Evolutionary conservation across 2,888 invertebrate species (phyloP), one percentile per base, ranked within the genome.

Genomic region (Choreutis nemorana): DNA sequence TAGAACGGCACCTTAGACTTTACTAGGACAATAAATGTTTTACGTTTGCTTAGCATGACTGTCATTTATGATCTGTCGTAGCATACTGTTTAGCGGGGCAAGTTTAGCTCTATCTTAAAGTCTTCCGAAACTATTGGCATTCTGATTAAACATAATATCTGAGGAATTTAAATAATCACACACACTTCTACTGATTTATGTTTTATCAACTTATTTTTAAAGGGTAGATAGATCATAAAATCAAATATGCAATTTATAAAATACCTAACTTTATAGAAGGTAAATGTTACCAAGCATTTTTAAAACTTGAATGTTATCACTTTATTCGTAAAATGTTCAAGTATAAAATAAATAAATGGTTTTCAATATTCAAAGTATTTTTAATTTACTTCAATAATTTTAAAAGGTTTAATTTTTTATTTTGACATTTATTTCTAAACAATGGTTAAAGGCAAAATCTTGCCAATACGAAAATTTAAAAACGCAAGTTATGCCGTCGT

Each of bases 1-100:
- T 58, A 58, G 52, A 58, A 58, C 63, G 61, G 57, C 59, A 68
- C 55, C 6, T 62, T 72, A 72, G 75, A 73, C 72, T 75, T 53
- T 66, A 53, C 65, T 73, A 68, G 63, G 77, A 78, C 78, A 78
- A 78, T 78, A 78, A 55, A 63, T 54, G 8, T 11, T 28, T 48
- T 39, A 47, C 55, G 52, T 62, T 57, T 58, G 63, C 57, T 62
- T 62, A 58, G 42, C 45, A 42, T 51, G 54, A 50, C 50, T 23
- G 23, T 9, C 13, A 14, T 14, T 14, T 15, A 9, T n/a, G 15
- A 6, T 23, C 9, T n/a, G 23, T 23, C 23, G 5, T n/a, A 38
- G 33, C 40, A 48, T 54, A 46, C 40, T 39, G 45, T 48, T 29
- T 45, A 41, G 25, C 34, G 25, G 45, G 48, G 53, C 48, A 48